Percentiles rank a stretch among this genome's conserved stretches.
Conservation (phyloP, 2,888 invertebrate species). For the Ptilodon capucinus region DNA sequence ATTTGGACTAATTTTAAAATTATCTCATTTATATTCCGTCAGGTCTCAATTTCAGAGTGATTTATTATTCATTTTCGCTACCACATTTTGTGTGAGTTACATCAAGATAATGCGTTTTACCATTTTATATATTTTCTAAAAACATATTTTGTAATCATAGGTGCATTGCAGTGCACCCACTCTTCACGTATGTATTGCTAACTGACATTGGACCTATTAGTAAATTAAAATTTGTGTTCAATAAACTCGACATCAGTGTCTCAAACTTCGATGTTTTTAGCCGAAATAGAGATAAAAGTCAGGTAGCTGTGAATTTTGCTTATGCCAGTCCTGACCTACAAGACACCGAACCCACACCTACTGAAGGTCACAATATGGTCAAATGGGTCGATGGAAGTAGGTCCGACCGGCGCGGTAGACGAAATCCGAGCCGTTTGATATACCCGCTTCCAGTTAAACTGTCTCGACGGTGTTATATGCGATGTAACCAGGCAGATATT, state of each 20-base stretch:
- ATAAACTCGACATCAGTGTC: no score
- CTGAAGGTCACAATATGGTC: constrained; percentile 45
- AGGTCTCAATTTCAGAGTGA: constrained; percentile 14
- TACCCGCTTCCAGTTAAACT: constrained; percentile 48
- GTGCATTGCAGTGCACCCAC: no score
- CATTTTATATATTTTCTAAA: no score
- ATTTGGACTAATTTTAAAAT: constrained; percentile 20
- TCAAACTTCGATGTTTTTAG: no score
- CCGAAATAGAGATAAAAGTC: neutral
- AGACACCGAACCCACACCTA: constrained; percentile 4
- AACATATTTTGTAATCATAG: no score
- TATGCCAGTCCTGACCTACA: neutral
- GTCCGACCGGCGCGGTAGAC: constrained; percentile 60
- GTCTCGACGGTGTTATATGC: constrained; percentile 40
- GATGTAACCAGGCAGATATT: constrained; percentile 3
- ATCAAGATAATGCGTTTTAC: neutral
- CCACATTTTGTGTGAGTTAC: neutral
- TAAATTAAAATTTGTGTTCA: no score
- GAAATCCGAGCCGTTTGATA: constrained; percentile 57
- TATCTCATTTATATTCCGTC: constrained; percentile 21
- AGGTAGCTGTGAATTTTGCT: neutral
- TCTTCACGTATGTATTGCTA: no score
- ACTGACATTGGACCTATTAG: no score
- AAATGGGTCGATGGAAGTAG: constrained; percentile 57
- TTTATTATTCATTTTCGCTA: constrained; percentile 12